Evolutionary conservation across 2,888 invertebrate species (phyloP).

Genomic region (Entomobrya proxima): DNA sequence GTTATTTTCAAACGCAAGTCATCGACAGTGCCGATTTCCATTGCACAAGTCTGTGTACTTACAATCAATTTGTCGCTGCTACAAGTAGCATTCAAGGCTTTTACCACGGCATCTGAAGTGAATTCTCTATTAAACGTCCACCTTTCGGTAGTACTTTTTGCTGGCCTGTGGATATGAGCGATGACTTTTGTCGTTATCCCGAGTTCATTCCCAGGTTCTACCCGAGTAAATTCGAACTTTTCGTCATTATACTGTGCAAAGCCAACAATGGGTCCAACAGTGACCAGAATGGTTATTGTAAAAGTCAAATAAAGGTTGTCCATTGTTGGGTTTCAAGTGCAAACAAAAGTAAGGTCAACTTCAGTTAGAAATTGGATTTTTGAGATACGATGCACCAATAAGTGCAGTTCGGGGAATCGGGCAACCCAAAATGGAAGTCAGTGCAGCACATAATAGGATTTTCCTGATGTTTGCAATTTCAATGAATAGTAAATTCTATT

Average conservation of each 20-base stretch:
- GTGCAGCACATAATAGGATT: too few species aligned
- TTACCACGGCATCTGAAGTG: slow-evolving; percentile 9
- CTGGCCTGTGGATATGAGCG: slow-evolving; percentile 44
- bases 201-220: slow-evolving; percentile 43
- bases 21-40: background rate
- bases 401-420: too few species aligned
- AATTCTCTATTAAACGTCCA: slow-evolving; percentile 44
- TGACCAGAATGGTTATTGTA: background rate
- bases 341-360: too few species aligned
- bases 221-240: slow-evolving; percentile 23
- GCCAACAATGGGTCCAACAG: background rate
- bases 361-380: too few species aligned
- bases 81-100: background rate
- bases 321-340: background rate
- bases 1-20: background rate
- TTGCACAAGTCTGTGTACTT: background rate
- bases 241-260: background rate
- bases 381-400: too few species aligned
- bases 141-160: background rate
- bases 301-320: background rate
- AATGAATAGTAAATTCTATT: too few species aligned
- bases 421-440: too few species aligned
- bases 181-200: slow-evolving; percentile 46
- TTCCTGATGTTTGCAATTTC: too few species aligned
- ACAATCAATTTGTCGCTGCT: slow-evolving; percentile 18